Percentiles rank a stretch among this genome's conserved stretches.
Conservation (phyloP, 1,140 invertebrate genomes). For the Maconellicoccus hirsutus region DNA sequence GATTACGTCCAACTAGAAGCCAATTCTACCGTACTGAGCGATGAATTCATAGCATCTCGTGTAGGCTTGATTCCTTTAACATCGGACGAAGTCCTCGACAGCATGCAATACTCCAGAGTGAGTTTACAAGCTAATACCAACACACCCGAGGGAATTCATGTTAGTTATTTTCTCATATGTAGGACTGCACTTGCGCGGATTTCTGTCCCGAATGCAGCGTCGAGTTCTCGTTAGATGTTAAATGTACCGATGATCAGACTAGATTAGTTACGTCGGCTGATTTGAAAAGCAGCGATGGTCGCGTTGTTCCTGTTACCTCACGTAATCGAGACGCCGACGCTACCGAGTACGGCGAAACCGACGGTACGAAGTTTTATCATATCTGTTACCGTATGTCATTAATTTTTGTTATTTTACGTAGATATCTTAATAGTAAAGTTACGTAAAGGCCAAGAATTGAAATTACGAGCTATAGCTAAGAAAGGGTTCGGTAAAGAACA, state of each 20-base stretch:
- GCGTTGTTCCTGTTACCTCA: conserved; percentile 86
- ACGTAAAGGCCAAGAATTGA: conserved; percentile 93
- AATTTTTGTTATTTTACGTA: conserved; percentile 31
- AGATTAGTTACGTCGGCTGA: conserved; percentile 94
- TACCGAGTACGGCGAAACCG: conserved; percentile 82
- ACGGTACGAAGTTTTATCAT: conserved; percentile 48
- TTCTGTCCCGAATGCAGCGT: conserved; percentile 97
- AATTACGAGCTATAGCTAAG: conserved; percentile 85
- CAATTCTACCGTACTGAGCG: conserved; percentile 95
- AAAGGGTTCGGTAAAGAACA: conserved; percentile 96
- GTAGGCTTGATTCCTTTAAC: conserved; percentile 95
- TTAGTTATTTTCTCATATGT: conserved; percentile 25
- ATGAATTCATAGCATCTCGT: conserved; percentile 96
- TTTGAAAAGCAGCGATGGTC: conserved; percentile 77
- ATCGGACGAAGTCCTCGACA: conserved; percentile 81
- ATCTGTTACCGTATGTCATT: no score
- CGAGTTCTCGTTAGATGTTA: conserved; percentile 93
- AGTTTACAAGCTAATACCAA: conserved; percentile 24
- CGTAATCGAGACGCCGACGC: conserved; percentile 80
- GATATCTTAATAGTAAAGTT: conserved; percentile 97
- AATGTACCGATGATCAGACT: conserved; percentile 86
- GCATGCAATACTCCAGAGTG: conserved; percentile 65
- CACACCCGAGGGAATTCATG: background rate
- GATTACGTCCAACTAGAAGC: conserved; percentile 99
- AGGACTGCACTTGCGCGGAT: conserved; percentile 92